Evolutionary conservation across 2,113 vertebrate species (phyloP).

Genomic region (Brachypodius melanocephalos): DNA sequence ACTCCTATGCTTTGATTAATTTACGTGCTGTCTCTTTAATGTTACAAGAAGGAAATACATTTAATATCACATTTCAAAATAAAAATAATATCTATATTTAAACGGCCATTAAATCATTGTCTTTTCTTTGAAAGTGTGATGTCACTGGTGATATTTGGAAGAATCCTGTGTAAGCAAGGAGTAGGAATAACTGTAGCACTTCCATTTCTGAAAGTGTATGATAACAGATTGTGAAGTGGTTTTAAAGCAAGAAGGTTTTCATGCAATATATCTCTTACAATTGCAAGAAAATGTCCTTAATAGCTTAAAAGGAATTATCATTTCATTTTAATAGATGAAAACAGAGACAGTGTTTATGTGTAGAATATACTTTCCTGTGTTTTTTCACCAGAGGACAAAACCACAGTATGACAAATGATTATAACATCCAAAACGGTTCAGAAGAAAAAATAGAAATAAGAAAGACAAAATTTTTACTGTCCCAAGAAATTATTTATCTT

Average conservation of each 20-base stretch:
- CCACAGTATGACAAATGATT: neutral
- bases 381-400: neutral
- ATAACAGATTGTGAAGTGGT: neutral
- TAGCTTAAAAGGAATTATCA: neutral
- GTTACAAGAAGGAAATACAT: neutral
- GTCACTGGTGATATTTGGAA: neutral
- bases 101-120: neutral
- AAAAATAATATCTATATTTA: neutral
- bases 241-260: neutral
- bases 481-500: neutral
- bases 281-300: neutral
- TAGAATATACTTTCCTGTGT: neutral
- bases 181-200: neutral
- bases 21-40: neutral
- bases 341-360: neutral
- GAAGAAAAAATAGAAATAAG: neutral
- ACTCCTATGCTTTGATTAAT: neutral
- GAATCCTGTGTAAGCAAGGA: neutral
- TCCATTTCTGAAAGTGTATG: neutral
- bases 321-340: neutral
- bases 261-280: neutral
- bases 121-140: neutral
- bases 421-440: neutral
- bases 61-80: neutral
- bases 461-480: neutral